Conservation (phyloP, 1,140 invertebrate genomes). For the Heliconius eleuchia region DNA sequence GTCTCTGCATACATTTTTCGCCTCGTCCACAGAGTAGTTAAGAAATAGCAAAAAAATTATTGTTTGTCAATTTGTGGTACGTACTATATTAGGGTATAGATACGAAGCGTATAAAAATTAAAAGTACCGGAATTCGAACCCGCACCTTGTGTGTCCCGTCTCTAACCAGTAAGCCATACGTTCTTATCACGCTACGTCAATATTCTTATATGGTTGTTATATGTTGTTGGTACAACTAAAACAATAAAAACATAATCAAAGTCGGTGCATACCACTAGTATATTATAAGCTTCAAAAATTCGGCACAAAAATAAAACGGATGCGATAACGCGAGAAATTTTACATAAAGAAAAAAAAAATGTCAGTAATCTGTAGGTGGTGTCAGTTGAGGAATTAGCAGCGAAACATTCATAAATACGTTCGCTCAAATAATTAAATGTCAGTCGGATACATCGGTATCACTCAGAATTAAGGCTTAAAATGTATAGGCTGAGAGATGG, state of each 20-base stretch:
- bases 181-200: too few species aligned
- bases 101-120: too few species aligned
- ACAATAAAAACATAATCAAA: background rate
- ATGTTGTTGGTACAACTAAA: too few species aligned
- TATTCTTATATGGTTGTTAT: background rate
- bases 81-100: too few species aligned
- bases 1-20: too few species aligned
- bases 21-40: too few species aligned
- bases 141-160: too few species aligned
- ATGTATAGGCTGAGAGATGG: slow-evolving; percentile 35
- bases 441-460: slow-evolving; percentile 48
- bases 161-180: too few species aligned
- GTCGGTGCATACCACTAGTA: background rate
- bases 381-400: slow-evolving; percentile 39
- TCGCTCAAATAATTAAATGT: slow-evolving; percentile 50
- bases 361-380: slow-evolving; percentile 24
- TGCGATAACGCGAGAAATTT: slow-evolving; percentile 3
- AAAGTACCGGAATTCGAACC: too few species aligned
- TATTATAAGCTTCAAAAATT: background rate
- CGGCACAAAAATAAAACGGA: background rate
- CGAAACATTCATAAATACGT: slow-evolving; percentile 43
- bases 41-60: too few species aligned
- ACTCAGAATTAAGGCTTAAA: slow-evolving; percentile 42
- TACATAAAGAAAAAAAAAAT: background rate
- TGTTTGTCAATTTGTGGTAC: too few species aligned